Conservation (phyloP, 2,113 vertebrate genomes). For the Platichthys flesus region DNA sequence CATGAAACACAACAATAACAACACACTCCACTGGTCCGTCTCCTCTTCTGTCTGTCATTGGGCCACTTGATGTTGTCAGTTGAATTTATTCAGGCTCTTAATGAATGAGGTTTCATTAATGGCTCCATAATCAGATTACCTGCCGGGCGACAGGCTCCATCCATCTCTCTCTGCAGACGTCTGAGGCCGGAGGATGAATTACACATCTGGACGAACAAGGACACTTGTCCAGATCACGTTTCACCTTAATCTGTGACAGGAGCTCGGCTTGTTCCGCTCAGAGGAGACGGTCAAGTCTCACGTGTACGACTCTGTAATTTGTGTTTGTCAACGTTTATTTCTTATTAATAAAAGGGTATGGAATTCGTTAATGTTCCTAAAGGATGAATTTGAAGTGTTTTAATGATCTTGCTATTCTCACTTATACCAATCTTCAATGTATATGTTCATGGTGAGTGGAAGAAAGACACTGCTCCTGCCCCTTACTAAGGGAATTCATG, state of each 20-base stretch:
- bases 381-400: background rate
- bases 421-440: background rate
- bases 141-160: constrained; percentile 73
- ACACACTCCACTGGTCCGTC: background rate
- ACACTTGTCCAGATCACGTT: constrained; percentile 3
- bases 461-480: too few species aligned
- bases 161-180: constrained; percentile 64
- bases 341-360: too few species aligned
- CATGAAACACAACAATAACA: background rate
- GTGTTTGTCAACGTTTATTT: background rate
- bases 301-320: background rate
- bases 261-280: background rate
- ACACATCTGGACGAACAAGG: constrained; percentile 54
- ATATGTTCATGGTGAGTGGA: background rate
- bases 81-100: constrained; percentile 74
- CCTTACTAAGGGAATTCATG: too few species aligned
- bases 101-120: constrained; percentile 83
- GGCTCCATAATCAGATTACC: constrained; percentile 79
- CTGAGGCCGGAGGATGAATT: constrained; percentile 50
- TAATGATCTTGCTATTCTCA: too few species aligned
- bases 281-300: constrained; percentile 13
- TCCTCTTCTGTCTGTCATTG: constrained; percentile 32
- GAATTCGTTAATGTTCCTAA: background rate
- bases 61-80: constrained; percentile 68
- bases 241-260: constrained; percentile 10